Evolutionary conservation across 2,113 vertebrate genomes (phyloP).

Genomic region (Hydrochoerus hydrochaeris): DNA sequence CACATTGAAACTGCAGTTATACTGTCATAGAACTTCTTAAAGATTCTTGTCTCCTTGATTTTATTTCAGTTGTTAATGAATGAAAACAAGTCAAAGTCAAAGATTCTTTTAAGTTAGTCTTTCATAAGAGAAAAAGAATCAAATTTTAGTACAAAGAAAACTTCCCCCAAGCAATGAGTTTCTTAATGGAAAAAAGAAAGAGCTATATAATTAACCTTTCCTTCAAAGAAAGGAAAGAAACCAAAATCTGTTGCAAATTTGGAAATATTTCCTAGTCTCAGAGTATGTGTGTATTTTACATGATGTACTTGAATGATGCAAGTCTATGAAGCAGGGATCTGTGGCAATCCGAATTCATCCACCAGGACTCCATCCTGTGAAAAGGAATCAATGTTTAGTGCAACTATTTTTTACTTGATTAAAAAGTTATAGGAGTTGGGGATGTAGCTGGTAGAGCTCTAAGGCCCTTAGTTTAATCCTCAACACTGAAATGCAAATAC

Average conservation of each 20-base stretch:
- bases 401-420: conserved; percentile 10
- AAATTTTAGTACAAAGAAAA: conserved; percentile 75
- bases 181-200: conserved; percentile 70
- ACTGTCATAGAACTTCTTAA: conserved; percentile 73
- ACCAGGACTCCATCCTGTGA: conserved; percentile 96
- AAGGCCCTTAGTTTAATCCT: background rate
- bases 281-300: conserved; percentile 72
- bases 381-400: conserved; percentile 63
- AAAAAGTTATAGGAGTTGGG: background rate
- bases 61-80: conserved; percentile 78
- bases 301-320: conserved; percentile 61
- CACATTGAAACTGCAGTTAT: conserved; percentile 70
- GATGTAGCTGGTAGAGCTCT: background rate
- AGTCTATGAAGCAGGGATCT: conserved; percentile 96
- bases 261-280: conserved; percentile 77
- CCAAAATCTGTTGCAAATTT: conserved; percentile 75
- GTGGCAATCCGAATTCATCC: conserved; percentile 98
- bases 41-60: conserved; percentile 65
- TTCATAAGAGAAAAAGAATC: conserved; percentile 67
- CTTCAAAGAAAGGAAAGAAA: conserved; percentile 79
- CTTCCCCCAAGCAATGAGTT: conserved; percentile 59
- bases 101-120: conserved; percentile 76
- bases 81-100: conserved; percentile 77
- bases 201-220: conserved; percentile 78
- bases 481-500: background rate